A percentile compares a stretch with the other conserved stretches of the same genome.
phyloP scores from a whole-genome alignment of 2,888 invertebrate genomes.

The Drepanosiphum platanoidis region DNA sequence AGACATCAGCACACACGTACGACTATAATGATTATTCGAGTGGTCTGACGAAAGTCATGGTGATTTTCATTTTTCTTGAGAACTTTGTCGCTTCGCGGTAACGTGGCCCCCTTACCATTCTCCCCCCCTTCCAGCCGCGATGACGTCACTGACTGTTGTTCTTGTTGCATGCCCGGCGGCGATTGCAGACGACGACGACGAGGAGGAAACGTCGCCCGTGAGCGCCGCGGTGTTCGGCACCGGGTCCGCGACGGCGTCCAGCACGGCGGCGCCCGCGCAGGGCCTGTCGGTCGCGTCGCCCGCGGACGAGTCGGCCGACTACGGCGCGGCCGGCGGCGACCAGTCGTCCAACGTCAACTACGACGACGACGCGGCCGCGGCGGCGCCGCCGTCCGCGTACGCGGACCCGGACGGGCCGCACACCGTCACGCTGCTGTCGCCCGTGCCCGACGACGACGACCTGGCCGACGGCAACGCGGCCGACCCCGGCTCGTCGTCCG shows the following conservation, averaged over 20 bases:
- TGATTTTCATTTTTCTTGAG: no score
- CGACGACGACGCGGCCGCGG: slow-evolving; percentile 67
- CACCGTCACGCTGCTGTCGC: slow-evolving; percentile 65
- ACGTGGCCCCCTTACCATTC: no score
- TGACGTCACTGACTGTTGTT: not conserved
- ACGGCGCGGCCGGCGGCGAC: slow-evolving; percentile 65
- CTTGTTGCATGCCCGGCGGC: slow-evolving; percentile 3
- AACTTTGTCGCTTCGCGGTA: not conserved
- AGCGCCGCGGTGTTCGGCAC: slow-evolving; percentile 69
- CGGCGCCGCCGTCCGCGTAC: slow-evolving; percentile 63
- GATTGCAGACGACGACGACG: slow-evolving; percentile 69
- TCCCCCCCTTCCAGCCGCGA: not conserved
- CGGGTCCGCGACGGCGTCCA: slow-evolving; percentile 69
- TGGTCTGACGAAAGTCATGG: no score
- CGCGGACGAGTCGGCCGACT: slow-evolving; percentile 67
- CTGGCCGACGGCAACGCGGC: slow-evolving; percentile 63
- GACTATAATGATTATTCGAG: no score
- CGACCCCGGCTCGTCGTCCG: slow-evolving; percentile 63
- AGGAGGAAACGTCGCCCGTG: slow-evolving; percentile 65
- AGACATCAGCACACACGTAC: no score
- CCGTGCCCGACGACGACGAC: slow-evolving; percentile 62
- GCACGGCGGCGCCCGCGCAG: slow-evolving; percentile 66
- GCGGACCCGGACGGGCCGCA: slow-evolving; percentile 67
- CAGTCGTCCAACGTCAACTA: slow-evolving; percentile 68
- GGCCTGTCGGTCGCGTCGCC: slow-evolving; percentile 66